Percentiles rank a stretch among this genome's conserved stretches.
These are phyloP conservation scores for Neoscelio sp. DNA, from an alignment of 2,888 invertebrate species.

Conservation along the genomic window DNA sequence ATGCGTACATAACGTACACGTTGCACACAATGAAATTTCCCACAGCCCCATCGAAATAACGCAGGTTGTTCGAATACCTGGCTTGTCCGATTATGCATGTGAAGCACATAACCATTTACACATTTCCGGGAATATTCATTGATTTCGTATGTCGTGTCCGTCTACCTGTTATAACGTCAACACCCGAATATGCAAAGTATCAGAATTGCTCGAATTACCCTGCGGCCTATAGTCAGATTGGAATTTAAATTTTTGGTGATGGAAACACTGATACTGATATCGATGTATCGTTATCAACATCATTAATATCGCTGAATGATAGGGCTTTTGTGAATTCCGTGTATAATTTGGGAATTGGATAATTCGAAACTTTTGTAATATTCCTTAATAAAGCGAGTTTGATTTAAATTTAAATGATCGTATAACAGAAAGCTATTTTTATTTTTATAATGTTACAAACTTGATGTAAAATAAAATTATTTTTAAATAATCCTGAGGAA, in stretches of 20 bases:
- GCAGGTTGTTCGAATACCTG: not conserved
- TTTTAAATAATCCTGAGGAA: no score
- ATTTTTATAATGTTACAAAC: not conserved
- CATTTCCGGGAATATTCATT: slow-evolving; percentile 46
- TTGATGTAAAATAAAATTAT: no score
- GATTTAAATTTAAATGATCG: no score
- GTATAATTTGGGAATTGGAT: not conserved
- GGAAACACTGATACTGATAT: not conserved
- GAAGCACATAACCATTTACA: slow-evolving; percentile 32
- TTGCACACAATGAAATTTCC: slow-evolving; percentile 22
- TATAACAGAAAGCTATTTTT: no score
- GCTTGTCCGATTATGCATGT: slow-evolving; percentile 32
- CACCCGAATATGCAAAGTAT: slow-evolving; percentile 24
- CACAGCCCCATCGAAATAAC: not conserved
- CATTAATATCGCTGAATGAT: slow-evolving; percentile 33
- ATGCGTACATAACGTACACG: slow-evolving; percentile 18
- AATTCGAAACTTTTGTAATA: slow-evolving; percentile 9
- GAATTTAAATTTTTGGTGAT: slow-evolving; percentile 5
- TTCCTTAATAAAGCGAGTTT: slow-evolving; percentile 28
- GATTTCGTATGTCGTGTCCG: slow-evolving; percentile 26
- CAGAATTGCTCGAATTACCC: slow-evolving; percentile 9
- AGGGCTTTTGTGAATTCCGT: not conserved
- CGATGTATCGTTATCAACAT: slow-evolving; percentile 12
- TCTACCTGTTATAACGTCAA: slow-evolving; percentile 34
- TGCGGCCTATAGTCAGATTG: not conserved